phyloP scores from a whole-genome alignment of 2,888 invertebrate genomes.

The Brenthis ino region DNA sequence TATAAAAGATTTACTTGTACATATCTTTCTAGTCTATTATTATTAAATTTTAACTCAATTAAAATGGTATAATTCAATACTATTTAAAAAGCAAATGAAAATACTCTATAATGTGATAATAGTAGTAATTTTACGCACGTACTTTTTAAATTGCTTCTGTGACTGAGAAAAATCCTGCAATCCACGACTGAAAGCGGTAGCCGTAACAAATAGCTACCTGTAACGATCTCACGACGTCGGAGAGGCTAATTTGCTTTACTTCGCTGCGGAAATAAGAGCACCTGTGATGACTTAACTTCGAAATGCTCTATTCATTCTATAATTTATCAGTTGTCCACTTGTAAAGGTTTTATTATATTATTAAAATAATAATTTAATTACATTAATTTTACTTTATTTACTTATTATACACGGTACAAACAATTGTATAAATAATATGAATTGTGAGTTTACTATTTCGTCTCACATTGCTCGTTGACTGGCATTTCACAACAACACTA shows the following conservation, averaged over 20 bases:
- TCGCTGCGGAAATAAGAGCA: slow-evolving; percentile 19
- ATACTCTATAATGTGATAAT: background rate
- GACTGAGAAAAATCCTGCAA: slow-evolving; percentile 22
- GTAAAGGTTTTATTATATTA: too few species aligned
- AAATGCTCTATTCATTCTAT: background rate
- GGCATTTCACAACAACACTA: too few species aligned
- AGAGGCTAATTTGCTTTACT: slow-evolving; percentile 23
- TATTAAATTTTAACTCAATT: too few species aligned
- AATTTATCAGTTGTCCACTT: background rate
- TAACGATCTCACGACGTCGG: slow-evolving; percentile 26
- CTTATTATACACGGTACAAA: too few species aligned
- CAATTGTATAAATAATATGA: too few species aligned
- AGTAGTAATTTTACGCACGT: background rate
- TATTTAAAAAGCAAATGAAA: background rate
- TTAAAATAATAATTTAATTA: too few species aligned
- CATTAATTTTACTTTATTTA: too few species aligned
- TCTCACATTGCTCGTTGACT: too few species aligned
- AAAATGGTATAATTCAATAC: background rate
- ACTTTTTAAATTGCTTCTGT: background rate
- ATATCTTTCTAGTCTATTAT: too few species aligned
- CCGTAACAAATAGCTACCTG: slow-evolving; percentile 29
- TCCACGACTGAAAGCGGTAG: slow-evolving; percentile 12
- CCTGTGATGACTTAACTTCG: background rate
- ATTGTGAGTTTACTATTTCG: too few species aligned
- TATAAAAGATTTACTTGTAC: background rate